Conservation (phyloP, 2,113 vertebrate species). For the Delphinapterus leucas region DNA sequence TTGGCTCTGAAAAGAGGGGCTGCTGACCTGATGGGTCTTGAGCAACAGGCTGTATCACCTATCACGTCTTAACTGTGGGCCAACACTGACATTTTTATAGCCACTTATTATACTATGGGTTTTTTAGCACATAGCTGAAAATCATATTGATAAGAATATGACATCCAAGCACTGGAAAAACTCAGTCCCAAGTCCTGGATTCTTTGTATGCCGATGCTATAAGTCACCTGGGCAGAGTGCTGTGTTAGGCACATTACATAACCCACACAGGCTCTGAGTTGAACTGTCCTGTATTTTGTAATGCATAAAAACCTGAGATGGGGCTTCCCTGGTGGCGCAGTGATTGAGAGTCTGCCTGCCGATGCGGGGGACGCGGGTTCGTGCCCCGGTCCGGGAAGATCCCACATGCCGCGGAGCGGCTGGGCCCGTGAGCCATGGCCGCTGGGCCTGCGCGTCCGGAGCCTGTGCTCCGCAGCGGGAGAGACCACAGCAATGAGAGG, state of each 20-base stretch:
- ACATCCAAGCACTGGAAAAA: slow-evolving; percentile 18
- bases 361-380: accelerated
- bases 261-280: neutral
- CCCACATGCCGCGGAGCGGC: no score
- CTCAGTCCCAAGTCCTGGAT: neutral
- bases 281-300: neutral
- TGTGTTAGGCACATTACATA: neutral
- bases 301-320: neutral
- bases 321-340: no score
- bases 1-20: neutral
- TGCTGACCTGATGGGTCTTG: neutral
- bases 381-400: no score
- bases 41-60: neutral
- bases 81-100: slow-evolving; percentile 33
- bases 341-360: no score
- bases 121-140: slow-evolving; percentile 35
- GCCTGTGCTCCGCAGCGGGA: no score
- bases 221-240: neutral
- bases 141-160: slow-evolving; percentile 32
- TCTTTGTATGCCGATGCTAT: neutral
- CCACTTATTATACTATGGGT: neutral
- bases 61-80: neutral
- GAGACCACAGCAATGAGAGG: no score
- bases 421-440: no score
- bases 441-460: no score